phyloP scores from a whole-genome alignment of 2,888 invertebrate species.

The Ochlodes sylvanus region DNA sequence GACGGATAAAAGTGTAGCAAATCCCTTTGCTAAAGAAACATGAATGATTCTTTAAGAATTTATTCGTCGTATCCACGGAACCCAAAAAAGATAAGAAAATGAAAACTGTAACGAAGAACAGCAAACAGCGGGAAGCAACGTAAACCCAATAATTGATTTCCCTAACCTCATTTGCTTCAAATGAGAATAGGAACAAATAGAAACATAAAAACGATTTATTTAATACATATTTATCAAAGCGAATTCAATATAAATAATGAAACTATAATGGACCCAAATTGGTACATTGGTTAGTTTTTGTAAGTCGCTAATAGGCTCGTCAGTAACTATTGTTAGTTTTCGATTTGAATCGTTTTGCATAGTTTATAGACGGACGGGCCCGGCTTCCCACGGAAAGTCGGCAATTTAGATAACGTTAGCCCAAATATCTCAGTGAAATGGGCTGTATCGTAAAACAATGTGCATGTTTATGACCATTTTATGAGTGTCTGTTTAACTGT shows the following conservation, averaged over 20 bases:
- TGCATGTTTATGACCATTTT: constrained; percentile 12
- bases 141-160: constrained; percentile 23
- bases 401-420: constrained; percentile 54
- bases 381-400: constrained; percentile 54
- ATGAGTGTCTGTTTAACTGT: constrained; percentile 2
- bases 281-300: too few species aligned
- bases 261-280: too few species aligned
- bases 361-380: constrained; percentile 49
- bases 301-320: too few species aligned
- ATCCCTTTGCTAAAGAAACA: too few species aligned
- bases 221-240: background rate
- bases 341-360: too few species aligned
- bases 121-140: constrained; percentile 22
- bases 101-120: constrained; percentile 17
- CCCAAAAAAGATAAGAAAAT: constrained; percentile 9
- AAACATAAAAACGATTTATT: background rate
- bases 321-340: too few species aligned
- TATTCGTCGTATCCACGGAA: background rate
- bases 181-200: background rate
- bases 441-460: constrained; percentile 17
- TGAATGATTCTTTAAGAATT: background rate
- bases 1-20: too few species aligned
- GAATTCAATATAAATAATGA: background rate
- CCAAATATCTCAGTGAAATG: constrained; percentile 29
- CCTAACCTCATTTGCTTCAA: constrained; percentile 8